phyloP scores from a whole-genome alignment of 2,797 vertebrate species.

The Lepus oiostolus region DNA sequence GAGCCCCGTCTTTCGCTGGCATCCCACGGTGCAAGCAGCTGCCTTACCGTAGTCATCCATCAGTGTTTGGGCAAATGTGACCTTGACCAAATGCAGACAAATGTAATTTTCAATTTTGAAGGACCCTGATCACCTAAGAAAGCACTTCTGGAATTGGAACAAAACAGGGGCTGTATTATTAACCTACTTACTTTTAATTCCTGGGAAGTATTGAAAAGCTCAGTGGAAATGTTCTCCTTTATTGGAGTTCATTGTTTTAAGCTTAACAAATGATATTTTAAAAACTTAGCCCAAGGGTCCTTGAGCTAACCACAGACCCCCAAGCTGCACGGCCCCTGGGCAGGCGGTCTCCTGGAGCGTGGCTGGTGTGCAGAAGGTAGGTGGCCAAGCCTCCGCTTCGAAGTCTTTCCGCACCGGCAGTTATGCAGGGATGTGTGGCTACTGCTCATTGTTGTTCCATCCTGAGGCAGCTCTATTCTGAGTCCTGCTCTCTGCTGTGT shows the following conservation, averaged over 20 bases:
- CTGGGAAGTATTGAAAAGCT: conserved; percentile 59
- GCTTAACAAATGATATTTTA: conserved; percentile 28
- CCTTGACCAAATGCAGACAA: conserved; percentile 69
- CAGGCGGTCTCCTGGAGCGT: neutral
- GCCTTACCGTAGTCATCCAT: neutral
- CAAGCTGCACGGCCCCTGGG: accelerated
- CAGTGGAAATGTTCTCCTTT: conserved; percentile 65
- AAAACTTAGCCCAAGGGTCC: neutral
- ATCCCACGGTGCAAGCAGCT: neutral
- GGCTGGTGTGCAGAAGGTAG: neutral
- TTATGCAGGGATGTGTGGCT: neutral
- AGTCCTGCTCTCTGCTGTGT: neutral
- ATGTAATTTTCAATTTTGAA: conserved; percentile 53
- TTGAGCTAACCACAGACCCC: neutral
- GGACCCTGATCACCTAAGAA: conserved; percentile 64
- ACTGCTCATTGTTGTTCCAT: neutral
- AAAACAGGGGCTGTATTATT: conserved; percentile 62
- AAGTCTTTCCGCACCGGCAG: neutral
- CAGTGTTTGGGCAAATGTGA: conserved; percentile 8
- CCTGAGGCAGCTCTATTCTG: neutral
- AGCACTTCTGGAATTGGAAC: conserved; percentile 58
- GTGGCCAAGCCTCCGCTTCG: neutral
- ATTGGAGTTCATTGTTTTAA: conserved; percentile 67
- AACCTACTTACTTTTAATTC: conserved; percentile 67
- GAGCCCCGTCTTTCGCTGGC: neutral